Percentiles rank a stretch among this genome's conserved stretches.
Conservation (phyloP, 2,113 vertebrate species). For the Dunckerocampus dactyliophorus region DNA sequence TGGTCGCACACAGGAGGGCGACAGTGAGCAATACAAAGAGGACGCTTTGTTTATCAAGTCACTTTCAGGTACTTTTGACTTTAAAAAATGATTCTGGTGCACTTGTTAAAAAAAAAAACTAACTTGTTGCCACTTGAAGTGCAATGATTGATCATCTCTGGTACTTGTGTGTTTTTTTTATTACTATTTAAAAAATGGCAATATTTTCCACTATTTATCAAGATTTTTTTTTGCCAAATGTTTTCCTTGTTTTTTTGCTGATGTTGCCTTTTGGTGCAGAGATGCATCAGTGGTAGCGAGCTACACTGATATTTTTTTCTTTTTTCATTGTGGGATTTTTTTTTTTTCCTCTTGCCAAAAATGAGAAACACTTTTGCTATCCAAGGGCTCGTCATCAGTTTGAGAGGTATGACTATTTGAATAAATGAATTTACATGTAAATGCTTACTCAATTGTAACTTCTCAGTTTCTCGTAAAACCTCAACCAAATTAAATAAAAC, state of each 20-base stretch:
- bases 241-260: slow-evolving; percentile 60
- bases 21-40: slow-evolving; percentile 30
- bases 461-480: slow-evolving; percentile 73
- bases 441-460: slow-evolving; percentile 64
- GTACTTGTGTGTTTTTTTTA: slow-evolving; percentile 28
- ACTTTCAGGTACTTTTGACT: slow-evolving; percentile 55
- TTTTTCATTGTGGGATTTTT: too few relatives aligned
- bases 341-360: slow-evolving; percentile 71
- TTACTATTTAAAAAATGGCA: slow-evolving; percentile 51
- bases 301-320: too few relatives aligned
- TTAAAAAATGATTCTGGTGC: slow-evolving; percentile 52
- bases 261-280: slow-evolving; percentile 66
- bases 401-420: slow-evolving; percentile 40
- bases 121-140: slow-evolving; percentile 57
- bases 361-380: slow-evolving; percentile 9
- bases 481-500: slow-evolving; percentile 23
- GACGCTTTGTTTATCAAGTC: slow-evolving; percentile 2
- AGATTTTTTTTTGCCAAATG: slow-evolving; percentile 67
- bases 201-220: slow-evolving; percentile 69
- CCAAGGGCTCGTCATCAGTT: slow-evolving; percentile 70
- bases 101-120: slow-evolving; percentile 52
- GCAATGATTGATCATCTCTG: slow-evolving; percentile 51
- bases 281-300: slow-evolving; percentile 25
- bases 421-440: slow-evolving; percentile 63
- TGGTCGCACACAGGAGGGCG: not conserved